Evolutionary conservation across 1,140 invertebrate species (phyloP), one percentile per base, ranked within the genome.

Genomic region (Hylyphantes graminicola): DNA sequence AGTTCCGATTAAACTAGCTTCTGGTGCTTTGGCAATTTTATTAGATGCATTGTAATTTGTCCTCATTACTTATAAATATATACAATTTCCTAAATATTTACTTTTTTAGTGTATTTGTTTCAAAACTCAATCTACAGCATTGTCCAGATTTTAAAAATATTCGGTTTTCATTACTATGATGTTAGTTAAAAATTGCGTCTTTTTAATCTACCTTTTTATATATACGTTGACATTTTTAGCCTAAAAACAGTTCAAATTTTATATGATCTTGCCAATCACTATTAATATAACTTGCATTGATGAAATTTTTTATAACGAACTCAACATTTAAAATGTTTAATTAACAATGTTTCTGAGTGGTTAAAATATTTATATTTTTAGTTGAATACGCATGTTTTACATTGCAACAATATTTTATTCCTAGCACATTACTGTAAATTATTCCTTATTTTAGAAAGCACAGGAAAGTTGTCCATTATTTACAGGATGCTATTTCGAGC

Each of bases 391-490:
- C 13, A 13, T 11, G 8, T 73, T 54, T 17, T 51, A 73, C 3
- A 73, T 17, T 19, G 4, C 21, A 17, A 19, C 57, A 55, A 53
- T 73, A 3, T 21, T 73, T 55, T 12, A 15, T n/a, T 73, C 57
- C 21, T 6, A 55, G 8, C 11, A 48, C 9, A 7, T 2, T 48
- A 6, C 51, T 51, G 54, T 73, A 5, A 35, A 5, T 35, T 67
- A 13, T 55, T 17, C 15, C 35, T 13, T 21, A 64, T 55, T 19
- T 51, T 10, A 9, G 64, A 76, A 76, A 76, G 74, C 59, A 63
- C 74, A 63, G 10, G 59, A 76, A 76, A 76, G 59, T 64, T 76
- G 35, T 61, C 7, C 0, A 17, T 57, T 35, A 19, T 50, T 12
- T 74, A 15, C n/a, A n/a, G 53, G 13, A 76, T 76, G n/a, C 8